Base-by-base conservation (phyloP, 2,113 vertebrate species). In the Diphyllodes magnificus region DNA sequence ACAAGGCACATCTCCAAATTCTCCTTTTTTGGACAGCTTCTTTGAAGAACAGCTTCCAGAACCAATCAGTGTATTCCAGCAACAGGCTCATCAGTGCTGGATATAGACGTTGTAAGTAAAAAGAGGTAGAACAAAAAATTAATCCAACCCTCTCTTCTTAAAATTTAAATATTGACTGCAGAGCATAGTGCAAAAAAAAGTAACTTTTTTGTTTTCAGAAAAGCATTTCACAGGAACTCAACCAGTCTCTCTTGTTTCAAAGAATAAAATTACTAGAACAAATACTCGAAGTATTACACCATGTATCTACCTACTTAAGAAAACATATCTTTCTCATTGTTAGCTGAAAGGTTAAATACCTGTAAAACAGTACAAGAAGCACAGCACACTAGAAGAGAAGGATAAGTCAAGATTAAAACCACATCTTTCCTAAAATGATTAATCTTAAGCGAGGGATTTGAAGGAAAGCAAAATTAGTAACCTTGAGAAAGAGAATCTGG, bases 31-130 rank as follows among this genome's bases (percentile, higher is more conserved):
- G 81, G 39, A 66, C 13, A 16, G 30, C 33, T 87, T 70, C 42
- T 82, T 30, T 80, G 57, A 94, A 91, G 81, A 89, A 75, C 15
- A 69, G 45, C 35, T 86, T 82, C 76, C 42, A 80, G 54, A 94
- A 87, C 15, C 35, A 66, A 72, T 6, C 35, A 51, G 8, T 37
- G 12, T 60, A 35, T 70, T 89, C n/a, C 54, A 91, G 77, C 65
- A 90, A 33, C 0, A 0, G 60, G 7, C 18, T 90, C 50, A 82
- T 60, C 68, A 66, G 18, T 39, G 30, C 59, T 77, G 30, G 27
- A 54, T 82, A 27, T 22, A 82, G 79, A 91, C 2, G 5, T 9
- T 68, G 0, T 15, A 77, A 61, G 35, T 44, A 27, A 73, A 61
- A 10, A 82, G 39, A 91, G 7, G 27, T 37, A 81, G 13, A 25